Conservation (phyloP, 2,888 invertebrate species). For the Ormyrus nitidulus region DNA sequence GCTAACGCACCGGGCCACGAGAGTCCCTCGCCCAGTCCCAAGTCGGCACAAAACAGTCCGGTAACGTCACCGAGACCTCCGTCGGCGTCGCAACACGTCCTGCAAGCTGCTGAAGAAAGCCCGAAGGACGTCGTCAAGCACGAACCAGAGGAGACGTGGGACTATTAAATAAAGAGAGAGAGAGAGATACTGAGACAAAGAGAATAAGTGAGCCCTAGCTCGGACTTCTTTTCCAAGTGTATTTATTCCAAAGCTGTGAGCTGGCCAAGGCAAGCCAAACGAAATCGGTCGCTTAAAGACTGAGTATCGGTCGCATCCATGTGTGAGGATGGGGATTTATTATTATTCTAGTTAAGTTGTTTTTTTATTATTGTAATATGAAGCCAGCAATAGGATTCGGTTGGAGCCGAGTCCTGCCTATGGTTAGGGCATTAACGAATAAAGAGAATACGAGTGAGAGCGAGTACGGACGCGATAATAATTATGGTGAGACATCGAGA, state of each 20-base stretch:
- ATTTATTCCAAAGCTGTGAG: conserved; percentile 59
- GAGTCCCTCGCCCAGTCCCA: conserved; percentile 71
- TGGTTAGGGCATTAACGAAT: conserved; percentile 72
- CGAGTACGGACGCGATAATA: conserved; percentile 49
- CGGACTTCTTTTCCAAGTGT: conserved; percentile 45
- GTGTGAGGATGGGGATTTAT: conserved; percentile 27
- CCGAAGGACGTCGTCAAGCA: conserved; percentile 72
- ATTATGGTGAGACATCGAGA: conserved; percentile 36
- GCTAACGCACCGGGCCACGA: conserved; percentile 65
- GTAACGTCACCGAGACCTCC: conserved; percentile 69
- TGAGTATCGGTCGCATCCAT: conserved; percentile 48
- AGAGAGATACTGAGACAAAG: conserved; percentile 9
- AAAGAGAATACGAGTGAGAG: conserved; percentile 52
- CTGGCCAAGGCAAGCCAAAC: conserved; percentile 54
- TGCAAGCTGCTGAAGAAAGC: conserved; percentile 57
- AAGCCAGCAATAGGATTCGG: conserved; percentile 74
- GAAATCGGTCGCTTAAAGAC: conserved; percentile 55
- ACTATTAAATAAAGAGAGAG: conserved; percentile 64
- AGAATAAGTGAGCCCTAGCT: conserved; percentile 30
- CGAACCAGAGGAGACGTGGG: conserved; percentile 74
- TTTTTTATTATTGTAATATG: conserved; percentile 57
- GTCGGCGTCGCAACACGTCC: conserved; percentile 63
- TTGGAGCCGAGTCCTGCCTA: conserved; percentile 72
- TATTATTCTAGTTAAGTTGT: conserved; percentile 65
- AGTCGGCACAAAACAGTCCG: conserved; percentile 70